Percentiles rank a stretch among this genome's conserved stretches.
These are phyloP conservation scores for Pyralis farinalis DNA, from an alignment of 2,888 invertebrate genomes.

Conservation along the genomic window DNA sequence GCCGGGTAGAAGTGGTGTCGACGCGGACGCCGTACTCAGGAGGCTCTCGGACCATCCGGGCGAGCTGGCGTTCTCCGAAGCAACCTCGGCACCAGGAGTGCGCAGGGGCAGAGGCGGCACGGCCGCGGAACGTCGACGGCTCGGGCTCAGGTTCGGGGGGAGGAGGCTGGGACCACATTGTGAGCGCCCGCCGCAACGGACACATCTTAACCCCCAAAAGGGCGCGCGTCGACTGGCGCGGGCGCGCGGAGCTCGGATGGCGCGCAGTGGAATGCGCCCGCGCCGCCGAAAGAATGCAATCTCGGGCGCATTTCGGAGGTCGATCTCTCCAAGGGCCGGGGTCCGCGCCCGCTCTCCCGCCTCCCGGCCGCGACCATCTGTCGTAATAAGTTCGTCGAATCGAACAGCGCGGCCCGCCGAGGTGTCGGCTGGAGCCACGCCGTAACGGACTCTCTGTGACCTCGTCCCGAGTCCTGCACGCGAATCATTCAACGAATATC, in stretches of 20 bases:
- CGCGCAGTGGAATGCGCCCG: conserved; percentile 80
- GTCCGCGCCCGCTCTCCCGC: conserved; percentile 69
- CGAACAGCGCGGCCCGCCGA: conserved; percentile 63
- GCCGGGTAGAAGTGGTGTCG: conserved; percentile 53
- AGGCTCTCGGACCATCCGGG: conserved; percentile 66
- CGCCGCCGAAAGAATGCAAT: conserved; percentile 81
- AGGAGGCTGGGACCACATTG: conserved; percentile 78
- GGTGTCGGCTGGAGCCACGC: conserved; percentile 50
- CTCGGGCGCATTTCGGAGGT: conserved; percentile 81
- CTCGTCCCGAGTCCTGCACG: conserved; percentile 56
- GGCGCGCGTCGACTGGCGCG: conserved; percentile 78
- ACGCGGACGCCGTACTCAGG: conserved; percentile 70
- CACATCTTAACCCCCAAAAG: conserved; percentile 81
- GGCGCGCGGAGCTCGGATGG: conserved; percentile 72
- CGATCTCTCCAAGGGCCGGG: conserved; percentile 77
- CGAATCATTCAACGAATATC: conserved; percentile 47
- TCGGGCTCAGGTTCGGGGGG: conserved; percentile 58
- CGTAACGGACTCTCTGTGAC: conserved; percentile 63
- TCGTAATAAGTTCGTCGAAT: conserved; percentile 82
- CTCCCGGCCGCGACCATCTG: conserved; percentile 74
- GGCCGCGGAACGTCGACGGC: conserved; percentile 49
- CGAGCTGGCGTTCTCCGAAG: conserved; percentile 53
- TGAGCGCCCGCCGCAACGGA: conserved; percentile 75
- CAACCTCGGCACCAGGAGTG: conserved; percentile 55
- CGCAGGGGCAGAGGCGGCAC: conserved; percentile 48